These are phyloP conservation scores for Neolamprologus hecqui DNA, from an alignment of 2,113 vertebrate species.

Conservation along the genomic window DNA sequence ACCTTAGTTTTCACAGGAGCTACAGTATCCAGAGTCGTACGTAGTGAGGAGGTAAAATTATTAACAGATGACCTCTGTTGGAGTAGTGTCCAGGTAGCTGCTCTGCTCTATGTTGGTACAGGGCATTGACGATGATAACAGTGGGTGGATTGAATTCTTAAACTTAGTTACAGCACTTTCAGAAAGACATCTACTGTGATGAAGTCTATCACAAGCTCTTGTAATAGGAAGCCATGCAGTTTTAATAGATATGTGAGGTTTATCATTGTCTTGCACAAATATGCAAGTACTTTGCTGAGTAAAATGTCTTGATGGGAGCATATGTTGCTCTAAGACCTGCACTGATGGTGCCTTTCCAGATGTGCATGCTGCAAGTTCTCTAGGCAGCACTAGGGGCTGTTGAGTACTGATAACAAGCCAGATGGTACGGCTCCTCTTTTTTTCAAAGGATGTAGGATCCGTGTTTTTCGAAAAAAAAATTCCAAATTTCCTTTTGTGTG, in stretches of 20 bases:
- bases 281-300: neutral
- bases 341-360: neutral
- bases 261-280: neutral
- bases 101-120: neutral
- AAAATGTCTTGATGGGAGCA: neutral
- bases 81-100: neutral
- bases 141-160: neutral
- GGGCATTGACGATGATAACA: neutral
- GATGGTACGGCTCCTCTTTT: neutral
- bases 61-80: neutral
- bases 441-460: neutral
- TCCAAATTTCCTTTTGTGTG: neutral
- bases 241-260: neutral
- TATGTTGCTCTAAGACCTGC: neutral
- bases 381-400: neutral
- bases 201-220: neutral
- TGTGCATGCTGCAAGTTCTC: neutral
- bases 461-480: neutral
- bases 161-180: neutral
- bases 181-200: neutral
- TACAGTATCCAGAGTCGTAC: neutral
- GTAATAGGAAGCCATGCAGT: neutral
- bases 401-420: neutral
- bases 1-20: rapidly evolving
- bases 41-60: neutral